Conservation (phyloP, 2,888 invertebrate species). For the Amphiduros pacificus region DNA sequence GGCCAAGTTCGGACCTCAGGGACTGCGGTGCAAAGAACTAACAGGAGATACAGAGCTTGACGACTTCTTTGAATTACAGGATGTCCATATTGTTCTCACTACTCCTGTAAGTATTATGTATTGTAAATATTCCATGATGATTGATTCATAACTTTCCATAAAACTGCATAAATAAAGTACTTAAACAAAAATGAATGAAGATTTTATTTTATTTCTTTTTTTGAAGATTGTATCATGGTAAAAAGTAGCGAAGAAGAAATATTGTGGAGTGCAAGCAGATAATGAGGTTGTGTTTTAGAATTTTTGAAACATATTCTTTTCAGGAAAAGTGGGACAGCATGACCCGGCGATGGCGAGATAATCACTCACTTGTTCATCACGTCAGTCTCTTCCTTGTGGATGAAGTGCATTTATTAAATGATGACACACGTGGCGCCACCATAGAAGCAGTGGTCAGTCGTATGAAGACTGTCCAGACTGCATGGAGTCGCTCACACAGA, state of each 20-base stretch:
- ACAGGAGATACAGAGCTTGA: slow-evolving; percentile 77
- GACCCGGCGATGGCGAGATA: slow-evolving; percentile 75
- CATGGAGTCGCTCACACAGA: slow-evolving; percentile 30
- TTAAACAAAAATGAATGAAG: too few relatives aligned
- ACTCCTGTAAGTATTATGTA: slow-evolving; percentile 74
- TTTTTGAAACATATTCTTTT: slow-evolving; percentile 19
- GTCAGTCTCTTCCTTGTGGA: slow-evolving; percentile 66
- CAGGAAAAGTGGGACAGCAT: slow-evolving; percentile 77
- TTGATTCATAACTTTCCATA: too few relatives aligned
- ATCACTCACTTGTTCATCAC: slow-evolving; percentile 66
- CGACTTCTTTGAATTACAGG: slow-evolving; percentile 62
- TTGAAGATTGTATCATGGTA: too few relatives aligned
- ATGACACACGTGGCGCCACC: slow-evolving; percentile 73
- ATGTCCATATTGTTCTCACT: slow-evolving; percentile 69
- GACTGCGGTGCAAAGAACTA: slow-evolving; percentile 70
- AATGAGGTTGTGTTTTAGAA: too few relatives aligned
- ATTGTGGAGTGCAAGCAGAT: too few relatives aligned
- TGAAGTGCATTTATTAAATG: slow-evolving; percentile 77
- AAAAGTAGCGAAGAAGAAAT: too few relatives aligned
- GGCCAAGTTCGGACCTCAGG: slow-evolving; percentile 68
- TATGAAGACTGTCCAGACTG: slow-evolving; percentile 75
- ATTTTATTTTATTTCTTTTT: too few relatives aligned
- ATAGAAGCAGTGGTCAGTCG: slow-evolving; percentile 78
- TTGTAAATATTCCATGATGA: too few relatives aligned
- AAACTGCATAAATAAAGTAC: too few relatives aligned